phyloP scores from a whole-genome alignment of 2,113 vertebrate genomes.

The Pogonocichla stellata region DNA sequence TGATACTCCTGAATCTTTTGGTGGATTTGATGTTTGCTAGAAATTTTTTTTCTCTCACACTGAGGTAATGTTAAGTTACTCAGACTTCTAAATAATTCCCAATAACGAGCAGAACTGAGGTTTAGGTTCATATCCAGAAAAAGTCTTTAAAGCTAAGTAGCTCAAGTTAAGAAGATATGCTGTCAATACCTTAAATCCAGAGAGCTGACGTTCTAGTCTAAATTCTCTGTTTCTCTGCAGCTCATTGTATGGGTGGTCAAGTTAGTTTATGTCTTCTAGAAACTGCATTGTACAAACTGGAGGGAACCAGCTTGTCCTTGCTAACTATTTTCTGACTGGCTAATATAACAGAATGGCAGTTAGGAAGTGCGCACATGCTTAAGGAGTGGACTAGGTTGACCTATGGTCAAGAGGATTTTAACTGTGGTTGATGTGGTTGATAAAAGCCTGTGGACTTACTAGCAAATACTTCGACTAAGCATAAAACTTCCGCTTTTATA shows the following conservation, averaged over 20 bases:
- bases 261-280: neutral
- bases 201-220: neutral
- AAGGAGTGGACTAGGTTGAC: neutral
- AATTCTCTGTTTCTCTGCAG: neutral
- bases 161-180: neutral
- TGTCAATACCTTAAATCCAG: neutral
- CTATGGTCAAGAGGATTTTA: neutral
- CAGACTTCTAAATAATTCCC: neutral
- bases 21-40: neutral
- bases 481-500: neutral
- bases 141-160: neutral
- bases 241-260: neutral
- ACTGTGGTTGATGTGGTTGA: neutral
- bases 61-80: neutral
- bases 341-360: fast-evolving
- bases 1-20: neutral
- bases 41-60: neutral
- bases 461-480: neutral
- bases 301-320: fast-evolving
- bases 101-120: neutral
- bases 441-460: neutral
- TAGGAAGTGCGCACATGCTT: fast-evolving
- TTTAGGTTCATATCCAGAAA: neutral
- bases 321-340: neutral
- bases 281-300: neutral